Conservation (phyloP, 2,113 vertebrate genomes). For the Brienomyrus brachyistius region DNA sequence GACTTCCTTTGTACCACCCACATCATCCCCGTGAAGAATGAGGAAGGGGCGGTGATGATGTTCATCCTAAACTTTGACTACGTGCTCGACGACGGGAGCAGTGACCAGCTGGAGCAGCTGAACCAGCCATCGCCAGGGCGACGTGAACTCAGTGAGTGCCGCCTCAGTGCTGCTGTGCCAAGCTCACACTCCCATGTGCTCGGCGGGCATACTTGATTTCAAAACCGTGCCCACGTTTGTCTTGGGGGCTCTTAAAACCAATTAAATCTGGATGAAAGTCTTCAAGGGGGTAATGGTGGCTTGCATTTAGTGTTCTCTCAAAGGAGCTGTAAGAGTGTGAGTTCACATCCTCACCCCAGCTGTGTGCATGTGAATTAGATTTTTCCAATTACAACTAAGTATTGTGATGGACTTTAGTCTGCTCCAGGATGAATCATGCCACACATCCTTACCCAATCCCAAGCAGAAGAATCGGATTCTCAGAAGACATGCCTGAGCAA, state of each 20-base stretch:
- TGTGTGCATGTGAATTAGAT: not conserved
- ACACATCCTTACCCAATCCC: not conserved
- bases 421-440: not conserved
- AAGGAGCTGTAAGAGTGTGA: not conserved
- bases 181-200: not conserved
- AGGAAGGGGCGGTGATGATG: constrained; percentile 97
- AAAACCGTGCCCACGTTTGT: not conserved
- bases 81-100: constrained; percentile 74
- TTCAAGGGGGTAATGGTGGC: not conserved
- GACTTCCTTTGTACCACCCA: constrained; percentile 93
- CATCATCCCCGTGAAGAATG: constrained; percentile 96
- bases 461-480: not conserved
- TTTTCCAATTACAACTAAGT: not conserved
- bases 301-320: not conserved
- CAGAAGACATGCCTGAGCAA: not conserved
- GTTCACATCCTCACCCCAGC: not conserved
- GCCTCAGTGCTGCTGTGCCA: not conserved
- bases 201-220: not conserved
- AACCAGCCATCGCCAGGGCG: constrained; percentile 80
- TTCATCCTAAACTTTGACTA: constrained; percentile 98
- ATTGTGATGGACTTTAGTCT: not conserved
- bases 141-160: constrained; percentile 78
- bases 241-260: not conserved
- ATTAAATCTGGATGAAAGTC: not conserved
- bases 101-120: constrained; percentile 72